These are phyloP conservation scores for Datnioides undecimradiatus DNA, from an alignment of 2,113 vertebrate species.

Conservation along the genomic window DNA sequence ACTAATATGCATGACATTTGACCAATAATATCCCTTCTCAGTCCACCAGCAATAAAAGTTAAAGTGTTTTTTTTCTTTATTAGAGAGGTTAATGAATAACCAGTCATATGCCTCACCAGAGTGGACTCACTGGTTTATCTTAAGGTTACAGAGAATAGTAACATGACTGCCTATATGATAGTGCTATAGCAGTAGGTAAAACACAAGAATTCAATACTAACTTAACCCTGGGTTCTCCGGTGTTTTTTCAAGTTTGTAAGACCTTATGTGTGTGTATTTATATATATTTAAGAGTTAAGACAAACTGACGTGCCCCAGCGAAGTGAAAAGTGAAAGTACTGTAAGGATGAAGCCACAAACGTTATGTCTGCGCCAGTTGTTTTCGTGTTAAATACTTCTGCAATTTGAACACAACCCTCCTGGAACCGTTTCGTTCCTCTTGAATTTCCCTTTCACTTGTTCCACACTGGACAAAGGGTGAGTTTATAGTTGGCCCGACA, in stretches of 20 bases:
- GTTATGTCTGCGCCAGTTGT: neutral
- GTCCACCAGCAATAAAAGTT: neutral
- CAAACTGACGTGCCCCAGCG: neutral
- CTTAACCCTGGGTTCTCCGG: neutral
- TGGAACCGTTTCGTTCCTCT: neutral
- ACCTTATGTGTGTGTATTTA: too few relatives aligned
- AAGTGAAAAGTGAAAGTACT: neutral
- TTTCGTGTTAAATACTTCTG: neutral
- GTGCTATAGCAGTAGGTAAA: neutral
- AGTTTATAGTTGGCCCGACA: too few relatives aligned
- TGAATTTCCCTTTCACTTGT: neutral
- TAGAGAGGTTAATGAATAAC: neutral
- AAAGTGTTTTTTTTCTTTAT: neutral
- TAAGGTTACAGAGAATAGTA: neutral
- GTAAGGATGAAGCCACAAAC: neutral
- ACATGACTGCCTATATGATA: neutral
- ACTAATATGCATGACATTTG: neutral
- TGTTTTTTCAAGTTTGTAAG: neutral
- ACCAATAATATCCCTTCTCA: neutral
- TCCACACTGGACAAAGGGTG: too few relatives aligned
- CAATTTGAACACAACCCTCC: neutral
- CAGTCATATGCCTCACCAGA: neutral
- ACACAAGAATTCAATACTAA: neutral
- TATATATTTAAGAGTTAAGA: neutral
- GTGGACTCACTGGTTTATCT: too few relatives aligned